Percentiles rank a stretch among this genome's conserved stretches.
phyloP scores from a whole-genome alignment of 2,888 invertebrate genomes.

The Luffia ferchaultella region DNA sequence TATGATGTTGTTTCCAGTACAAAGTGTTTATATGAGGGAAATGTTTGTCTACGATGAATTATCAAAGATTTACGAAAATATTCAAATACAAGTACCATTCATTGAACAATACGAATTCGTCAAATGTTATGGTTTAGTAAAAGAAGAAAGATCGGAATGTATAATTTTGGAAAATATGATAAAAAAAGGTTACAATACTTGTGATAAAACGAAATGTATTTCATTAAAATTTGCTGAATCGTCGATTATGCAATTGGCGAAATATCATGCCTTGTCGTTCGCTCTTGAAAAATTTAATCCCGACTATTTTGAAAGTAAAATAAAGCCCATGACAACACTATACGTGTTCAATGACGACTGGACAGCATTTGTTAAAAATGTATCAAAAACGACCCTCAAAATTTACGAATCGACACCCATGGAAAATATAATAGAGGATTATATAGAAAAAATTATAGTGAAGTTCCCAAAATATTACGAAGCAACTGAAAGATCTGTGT shows the following conservation, averaged over 20 bases:
- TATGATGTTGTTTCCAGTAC: not conserved
- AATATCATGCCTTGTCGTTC: not conserved
- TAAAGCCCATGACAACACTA: not conserved
- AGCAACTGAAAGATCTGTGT: not conserved
- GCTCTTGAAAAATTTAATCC: not conserved
- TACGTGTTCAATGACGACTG: not conserved
- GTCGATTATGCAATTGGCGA: not conserved
- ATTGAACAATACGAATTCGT: not conserved
- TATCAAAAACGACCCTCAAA: not conserved
- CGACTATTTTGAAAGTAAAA: not conserved
- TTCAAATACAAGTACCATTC: not conserved
- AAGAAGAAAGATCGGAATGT: not conserved
- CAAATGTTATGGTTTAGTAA: not conserved
- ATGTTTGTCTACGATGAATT: slow-evolving; percentile 1
- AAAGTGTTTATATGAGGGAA: not conserved
- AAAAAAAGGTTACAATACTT: not conserved
- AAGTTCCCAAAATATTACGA: not conserved
- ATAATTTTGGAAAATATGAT: not conserved
- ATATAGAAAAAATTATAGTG: not conserved
- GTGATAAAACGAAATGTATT: not conserved
- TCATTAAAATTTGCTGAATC: not conserved
- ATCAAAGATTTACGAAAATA: not conserved
- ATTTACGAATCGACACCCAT: not conserved
- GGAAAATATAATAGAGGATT: not conserved
- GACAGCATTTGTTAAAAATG: not conserved